These are phyloP conservation scores for Drosophila multiciliata DNA, from an alignment of 2,888 invertebrate genomes.

Conservation along the genomic window DNA sequence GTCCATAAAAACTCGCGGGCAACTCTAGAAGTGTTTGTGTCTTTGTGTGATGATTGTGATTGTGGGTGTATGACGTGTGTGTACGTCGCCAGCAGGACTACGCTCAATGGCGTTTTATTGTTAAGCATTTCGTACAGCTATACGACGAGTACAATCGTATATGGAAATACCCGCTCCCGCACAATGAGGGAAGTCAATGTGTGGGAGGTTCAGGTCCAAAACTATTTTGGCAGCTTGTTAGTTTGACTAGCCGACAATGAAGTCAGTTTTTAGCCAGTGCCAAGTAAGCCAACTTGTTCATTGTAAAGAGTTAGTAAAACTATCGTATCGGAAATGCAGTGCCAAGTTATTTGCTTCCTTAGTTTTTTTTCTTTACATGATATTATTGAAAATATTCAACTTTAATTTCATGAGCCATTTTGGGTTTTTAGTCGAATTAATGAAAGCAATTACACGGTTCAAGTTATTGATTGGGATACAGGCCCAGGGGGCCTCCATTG, in stretches of 20 bases:
- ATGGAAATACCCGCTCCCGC: slow-evolving; percentile 35
- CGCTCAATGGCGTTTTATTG: slow-evolving; percentile 75
- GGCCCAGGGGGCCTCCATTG: slow-evolving; percentile 5
- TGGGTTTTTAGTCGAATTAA: slow-evolving; percentile 59
- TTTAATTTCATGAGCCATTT: slow-evolving; percentile 41
- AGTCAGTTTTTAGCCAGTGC: slow-evolving; percentile 74
- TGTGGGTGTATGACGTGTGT: slow-evolving; percentile 27
- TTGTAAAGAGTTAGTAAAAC: slow-evolving; percentile 72
- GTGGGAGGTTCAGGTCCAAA: slow-evolving; percentile 13
- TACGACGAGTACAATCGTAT: slow-evolving; percentile 41
- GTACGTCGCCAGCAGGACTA: slow-evolving; percentile 64
- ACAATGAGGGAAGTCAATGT: neutral
- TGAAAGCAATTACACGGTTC: slow-evolving; percentile 43
- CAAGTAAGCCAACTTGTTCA: slow-evolving; percentile 70
- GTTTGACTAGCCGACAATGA: slow-evolving; percentile 76
- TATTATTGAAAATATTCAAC: slow-evolving; percentile 16
- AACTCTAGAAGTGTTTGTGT: slow-evolving; percentile 28
- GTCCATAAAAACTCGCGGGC: slow-evolving; percentile 75
- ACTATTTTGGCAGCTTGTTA: slow-evolving; percentile 77
- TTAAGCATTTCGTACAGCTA: slow-evolving; percentile 72
- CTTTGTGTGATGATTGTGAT: slow-evolving; percentile 12
- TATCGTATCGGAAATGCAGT: slow-evolving; percentile 65
- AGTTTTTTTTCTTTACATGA: slow-evolving; percentile 17
- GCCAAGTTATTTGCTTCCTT: slow-evolving; percentile 45
- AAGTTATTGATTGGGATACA: slow-evolving; percentile 18